Base-by-base conservation (phyloP, 2,888 invertebrate species). In the Cephus sareptanus region DNA sequence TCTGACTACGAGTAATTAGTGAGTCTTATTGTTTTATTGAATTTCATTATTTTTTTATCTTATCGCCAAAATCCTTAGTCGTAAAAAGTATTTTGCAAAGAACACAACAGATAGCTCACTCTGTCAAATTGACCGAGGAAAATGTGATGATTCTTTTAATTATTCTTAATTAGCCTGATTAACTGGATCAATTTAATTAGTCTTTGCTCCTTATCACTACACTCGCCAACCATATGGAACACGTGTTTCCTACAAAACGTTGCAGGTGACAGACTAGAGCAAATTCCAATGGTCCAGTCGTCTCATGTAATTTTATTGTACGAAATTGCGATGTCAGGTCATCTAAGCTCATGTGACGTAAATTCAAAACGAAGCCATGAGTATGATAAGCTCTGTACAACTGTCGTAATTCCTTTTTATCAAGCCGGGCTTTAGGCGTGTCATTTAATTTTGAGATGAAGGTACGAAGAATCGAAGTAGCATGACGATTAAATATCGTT, bases 401-500 rank as follows among this genome's bases (percentile, higher is more conserved):
- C 79, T 90, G 90, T 74, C 89, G 86, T 35, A 91, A 79, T 71
- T 89, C 87, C 69, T 86, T 89, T 56, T 87, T 91, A 56, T 91
- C 90, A 4, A 89, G 79, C 35, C 87, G 87, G 4, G 77, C 78
- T 23, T 85, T 85, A 2, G 84, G 80, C 6, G 84, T 80, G 9
- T 83, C 83, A 12, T 83, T 81, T 40, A 85, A 82, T 75, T 87
- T 87, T 0, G 81, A 79, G 11, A 91, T 74, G 79, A 87, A 88
- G 40, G 80, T 83, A 30, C 89, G 85, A 15, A 91, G 79, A 37
- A 90, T 82, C 9, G 87, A 82, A 9, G 85, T 86, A 4, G 90
- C 91, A 69, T 91, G 90, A 37, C 89, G 83, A 82, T 91, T 91
- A 75, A 90, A 91, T 71, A 86, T 84, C 6, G 91, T 91, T 33